phyloP scores from a whole-genome alignment of 2,888 invertebrate genomes.

The Ophion obscuratus region DNA sequence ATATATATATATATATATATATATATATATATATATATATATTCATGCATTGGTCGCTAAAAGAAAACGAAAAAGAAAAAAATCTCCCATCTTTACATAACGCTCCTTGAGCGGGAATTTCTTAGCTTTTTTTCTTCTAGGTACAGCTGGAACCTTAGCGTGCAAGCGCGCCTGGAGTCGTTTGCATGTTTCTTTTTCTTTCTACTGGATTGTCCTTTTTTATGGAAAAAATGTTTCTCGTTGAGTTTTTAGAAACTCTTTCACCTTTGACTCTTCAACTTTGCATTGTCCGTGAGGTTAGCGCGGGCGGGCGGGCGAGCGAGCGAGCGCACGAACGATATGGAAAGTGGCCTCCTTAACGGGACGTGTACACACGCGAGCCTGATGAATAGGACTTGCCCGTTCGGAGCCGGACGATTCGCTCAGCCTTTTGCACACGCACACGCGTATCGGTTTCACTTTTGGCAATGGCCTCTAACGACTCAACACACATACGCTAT shows the following conservation, averaged over 20 bases:
- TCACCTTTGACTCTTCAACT: constrained; percentile 35
- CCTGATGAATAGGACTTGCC: constrained; percentile 71
- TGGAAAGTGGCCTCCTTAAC: constrained; percentile 78
- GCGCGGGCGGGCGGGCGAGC: constrained; percentile 32
- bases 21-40: no score
- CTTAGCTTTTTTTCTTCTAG: not conserved
- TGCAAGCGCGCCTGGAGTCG: no score
- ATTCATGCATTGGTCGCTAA: no score
- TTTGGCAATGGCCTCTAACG: constrained; percentile 83
- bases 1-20: no score
- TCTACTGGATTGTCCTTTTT: not conserved
- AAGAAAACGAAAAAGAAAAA: not conserved
- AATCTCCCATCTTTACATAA: constrained; percentile 13
- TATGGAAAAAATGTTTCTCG: not conserved
- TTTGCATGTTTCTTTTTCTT: not conserved
- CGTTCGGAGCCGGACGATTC: constrained; percentile 8
- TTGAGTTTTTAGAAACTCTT: constrained; percentile 14
- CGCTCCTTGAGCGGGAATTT: constrained; percentile 4
- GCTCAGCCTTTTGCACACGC: constrained; percentile 60
- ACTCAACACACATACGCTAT: constrained; percentile 44
- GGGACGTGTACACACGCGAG: constrained; percentile 54
- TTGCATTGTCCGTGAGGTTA: constrained; percentile 33
- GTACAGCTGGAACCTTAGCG: not conserved
- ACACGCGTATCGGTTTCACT: constrained; percentile 79
- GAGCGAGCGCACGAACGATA: constrained; percentile 62